These are phyloP conservation scores for Zosterops borbonicus DNA, from an alignment of 2,113 vertebrate species.

Conservation along the genomic window DNA sequence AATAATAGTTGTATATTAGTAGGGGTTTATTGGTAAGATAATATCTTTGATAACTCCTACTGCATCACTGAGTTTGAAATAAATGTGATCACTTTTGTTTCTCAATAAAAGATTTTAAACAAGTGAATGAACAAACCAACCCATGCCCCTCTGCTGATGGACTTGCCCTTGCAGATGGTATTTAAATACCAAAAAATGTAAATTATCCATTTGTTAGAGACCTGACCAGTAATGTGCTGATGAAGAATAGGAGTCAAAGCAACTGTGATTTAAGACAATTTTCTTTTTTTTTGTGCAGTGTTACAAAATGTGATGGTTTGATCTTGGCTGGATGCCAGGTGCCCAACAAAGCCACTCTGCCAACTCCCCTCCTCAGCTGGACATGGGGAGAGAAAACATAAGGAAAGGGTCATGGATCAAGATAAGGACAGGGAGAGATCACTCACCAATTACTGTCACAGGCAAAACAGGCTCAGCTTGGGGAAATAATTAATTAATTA, in stretches of 20 bases:
- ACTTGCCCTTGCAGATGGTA: not conserved
- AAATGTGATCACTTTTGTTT: not conserved
- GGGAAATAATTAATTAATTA: not conserved
- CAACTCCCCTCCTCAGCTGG: not conserved
- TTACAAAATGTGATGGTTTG: not conserved
- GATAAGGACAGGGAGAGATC: not conserved
- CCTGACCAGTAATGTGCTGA: not conserved
- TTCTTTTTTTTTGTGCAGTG: not conserved
- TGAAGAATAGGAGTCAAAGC: not conserved
- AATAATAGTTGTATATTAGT: not conserved
- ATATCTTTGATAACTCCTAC: not conserved
- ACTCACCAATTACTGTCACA: not conserved
- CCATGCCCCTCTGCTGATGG: not conserved
- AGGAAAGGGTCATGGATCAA: not conserved
- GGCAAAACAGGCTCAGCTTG: not conserved
- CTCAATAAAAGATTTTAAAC: not conserved
- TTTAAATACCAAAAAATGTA: slow-evolving; percentile 24
- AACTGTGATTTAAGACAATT: not conserved
- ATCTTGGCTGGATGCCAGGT: not conserved
- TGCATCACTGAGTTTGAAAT: not conserved
- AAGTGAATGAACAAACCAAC: not conserved
- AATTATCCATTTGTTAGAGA: not conserved
- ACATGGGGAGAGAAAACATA: not conserved
- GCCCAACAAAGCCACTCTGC: not conserved
- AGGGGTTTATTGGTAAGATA: not conserved